phyloP scores from a whole-genome alignment of 2,113 vertebrate species.

The Anoplopoma fimbria region DNA sequence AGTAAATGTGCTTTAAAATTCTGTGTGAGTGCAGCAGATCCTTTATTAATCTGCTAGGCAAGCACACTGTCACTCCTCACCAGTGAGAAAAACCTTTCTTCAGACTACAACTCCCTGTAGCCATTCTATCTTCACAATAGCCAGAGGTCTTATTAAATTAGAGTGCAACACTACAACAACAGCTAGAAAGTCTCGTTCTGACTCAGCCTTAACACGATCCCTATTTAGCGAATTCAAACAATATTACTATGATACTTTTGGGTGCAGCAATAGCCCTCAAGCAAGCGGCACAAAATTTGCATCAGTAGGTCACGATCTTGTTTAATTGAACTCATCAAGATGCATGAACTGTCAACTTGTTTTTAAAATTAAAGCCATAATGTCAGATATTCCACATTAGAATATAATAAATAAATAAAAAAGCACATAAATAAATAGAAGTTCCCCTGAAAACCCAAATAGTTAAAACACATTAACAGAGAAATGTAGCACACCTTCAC shows the following conservation, averaged over 20 bases:
- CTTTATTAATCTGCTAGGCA: background rate
- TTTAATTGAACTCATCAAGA: constrained; percentile 18
- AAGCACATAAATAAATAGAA: no score
- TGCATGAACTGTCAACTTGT: background rate
- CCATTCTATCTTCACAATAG: constrained; percentile 30
- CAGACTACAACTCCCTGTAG: constrained; percentile 15
- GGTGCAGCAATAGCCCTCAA: background rate
- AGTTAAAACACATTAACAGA: no score
- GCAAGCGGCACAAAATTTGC: constrained; percentile 15
- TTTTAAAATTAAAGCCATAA: constrained; percentile 24
- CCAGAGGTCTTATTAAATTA: constrained; percentile 49
- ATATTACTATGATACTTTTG: constrained; percentile 34
- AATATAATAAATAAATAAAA: no score
- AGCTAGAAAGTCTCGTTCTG: constrained; percentile 27
- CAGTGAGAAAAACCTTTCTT: constrained; percentile 15
- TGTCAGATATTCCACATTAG: constrained; percentile 1
- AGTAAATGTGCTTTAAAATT: background rate
- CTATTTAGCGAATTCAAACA: constrained; percentile 36
- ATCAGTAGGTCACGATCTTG: constrained; percentile 24
- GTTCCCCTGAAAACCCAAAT: no score
- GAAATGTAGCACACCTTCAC: background rate
- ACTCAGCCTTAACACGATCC: constrained; percentile 15
- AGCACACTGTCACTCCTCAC: constrained; percentile 16
- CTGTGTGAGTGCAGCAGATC: background rate
- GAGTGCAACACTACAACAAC: constrained; percentile 8